phyloP scores from a whole-genome alignment of 2,797 vertebrate genomes.

The Cercopithecus diana region DNA sequence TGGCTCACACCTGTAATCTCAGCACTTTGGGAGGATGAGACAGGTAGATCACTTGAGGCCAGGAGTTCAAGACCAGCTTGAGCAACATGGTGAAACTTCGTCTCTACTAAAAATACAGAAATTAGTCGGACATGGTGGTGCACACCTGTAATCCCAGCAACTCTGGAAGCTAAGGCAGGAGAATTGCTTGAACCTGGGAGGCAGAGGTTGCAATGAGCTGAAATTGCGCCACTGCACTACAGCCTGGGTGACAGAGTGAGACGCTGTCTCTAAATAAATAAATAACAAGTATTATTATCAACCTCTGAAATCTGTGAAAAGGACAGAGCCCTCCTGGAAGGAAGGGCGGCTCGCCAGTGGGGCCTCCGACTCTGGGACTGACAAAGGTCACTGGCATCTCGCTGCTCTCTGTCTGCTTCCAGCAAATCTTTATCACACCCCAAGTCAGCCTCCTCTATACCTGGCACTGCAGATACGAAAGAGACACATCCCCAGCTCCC shows the following conservation, averaged over 20 bases:
- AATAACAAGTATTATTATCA: not conserved
- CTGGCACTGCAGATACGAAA: not conserved
- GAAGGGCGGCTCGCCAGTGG: not conserved
- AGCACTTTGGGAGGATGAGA: not conserved
- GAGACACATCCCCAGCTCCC: not conserved
- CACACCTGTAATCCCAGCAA: not conserved
- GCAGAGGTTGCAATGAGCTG: not conserved
- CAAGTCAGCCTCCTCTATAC: not conserved
- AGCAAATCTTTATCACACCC: not conserved
- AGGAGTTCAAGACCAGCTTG: not conserved
- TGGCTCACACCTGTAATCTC: not conserved
- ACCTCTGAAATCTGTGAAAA: not conserved
- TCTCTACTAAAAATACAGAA: not conserved
- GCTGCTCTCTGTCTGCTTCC: not conserved
- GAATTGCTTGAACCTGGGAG: not conserved
- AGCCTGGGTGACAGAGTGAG: not conserved
- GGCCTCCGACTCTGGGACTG: not conserved
- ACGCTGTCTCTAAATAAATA: not conserved
- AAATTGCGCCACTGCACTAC: not conserved
- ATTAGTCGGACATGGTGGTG: not conserved
- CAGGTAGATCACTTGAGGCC: not conserved
- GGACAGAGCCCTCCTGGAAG: not conserved
- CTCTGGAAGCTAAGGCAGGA: not conserved
- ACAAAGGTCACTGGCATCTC: not conserved
- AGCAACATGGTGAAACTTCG: not conserved